Conservation (phyloP, 2,797 vertebrate genomes). For the Meda fulgida region DNA sequence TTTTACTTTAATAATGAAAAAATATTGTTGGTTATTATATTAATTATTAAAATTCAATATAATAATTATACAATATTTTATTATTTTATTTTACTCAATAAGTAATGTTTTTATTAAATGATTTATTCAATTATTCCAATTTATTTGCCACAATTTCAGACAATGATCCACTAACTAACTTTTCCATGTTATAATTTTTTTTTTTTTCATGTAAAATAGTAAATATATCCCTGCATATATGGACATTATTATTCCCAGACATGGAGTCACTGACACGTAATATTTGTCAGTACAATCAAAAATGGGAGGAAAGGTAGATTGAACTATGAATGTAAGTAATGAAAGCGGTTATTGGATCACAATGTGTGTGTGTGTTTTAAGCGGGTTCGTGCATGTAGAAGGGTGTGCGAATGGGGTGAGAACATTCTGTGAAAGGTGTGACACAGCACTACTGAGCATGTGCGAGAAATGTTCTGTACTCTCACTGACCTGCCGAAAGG, state of each 20-base stretch:
- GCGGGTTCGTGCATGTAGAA: constrained; percentile 36
- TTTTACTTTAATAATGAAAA: neutral
- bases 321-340: neutral
- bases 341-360: neutral
- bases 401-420: constrained; percentile 15
- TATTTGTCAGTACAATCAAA: neutral
- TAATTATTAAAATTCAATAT: neutral
- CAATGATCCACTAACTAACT: neutral
- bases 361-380: constrained; percentile 18
- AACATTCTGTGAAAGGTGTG: constrained; percentile 51
- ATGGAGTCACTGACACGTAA: neutral
- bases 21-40: neutral
- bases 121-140: neutral
- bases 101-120: neutral
- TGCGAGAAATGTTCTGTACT: neutral
- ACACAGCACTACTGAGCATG: constrained; percentile 20
- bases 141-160: neutral
- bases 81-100: neutral
- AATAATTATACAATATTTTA: neutral
- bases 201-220: neutral
- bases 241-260: neutral
- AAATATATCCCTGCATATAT: neutral
- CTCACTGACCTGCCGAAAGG: neutral
- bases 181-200: neutral
- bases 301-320: neutral